phyloP scores from a whole-genome alignment of 2,888 invertebrate species.

The Bombylius discolor region DNA sequence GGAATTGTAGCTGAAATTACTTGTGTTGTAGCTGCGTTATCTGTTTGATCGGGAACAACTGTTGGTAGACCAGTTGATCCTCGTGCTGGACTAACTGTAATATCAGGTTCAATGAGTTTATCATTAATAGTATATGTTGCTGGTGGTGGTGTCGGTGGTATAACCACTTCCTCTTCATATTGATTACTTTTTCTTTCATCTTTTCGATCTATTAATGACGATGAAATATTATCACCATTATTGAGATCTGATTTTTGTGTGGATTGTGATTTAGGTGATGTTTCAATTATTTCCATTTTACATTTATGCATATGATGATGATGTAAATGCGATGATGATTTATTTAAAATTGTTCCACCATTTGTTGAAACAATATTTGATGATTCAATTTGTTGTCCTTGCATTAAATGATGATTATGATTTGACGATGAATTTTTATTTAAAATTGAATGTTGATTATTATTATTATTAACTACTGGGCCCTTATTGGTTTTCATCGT shows the following conservation, averaged over 20 bases:
- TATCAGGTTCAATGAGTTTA: constrained; percentile 21
- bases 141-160: constrained; percentile 27
- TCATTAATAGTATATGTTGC: constrained; percentile 12
- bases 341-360: constrained; percentile 1
- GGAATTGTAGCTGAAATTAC: neutral
- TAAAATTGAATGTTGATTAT: neutral
- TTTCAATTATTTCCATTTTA: constrained; percentile 19
- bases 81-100: constrained; percentile 45
- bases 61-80: constrained; percentile 54
- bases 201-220: neutral
- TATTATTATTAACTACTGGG: constrained; percentile 23
- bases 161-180: constrained; percentile 33
- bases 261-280: neutral
- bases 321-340: constrained; percentile 18
- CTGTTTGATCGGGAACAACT: constrained; percentile 43
- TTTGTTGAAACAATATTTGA: constrained; percentile 6
- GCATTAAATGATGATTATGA: constrained; percentile 8
- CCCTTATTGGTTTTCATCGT: constrained; percentile 33
- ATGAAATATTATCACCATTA: neutral
- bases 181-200: constrained; percentile 20
- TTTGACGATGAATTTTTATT: constrained; percentile 1
- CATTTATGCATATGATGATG: constrained; percentile 19
- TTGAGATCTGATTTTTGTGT: neutral
- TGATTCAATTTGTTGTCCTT: constrained; percentile 7
- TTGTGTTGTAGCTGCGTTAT: constrained; percentile 12